Evolutionary conservation across 2,888 invertebrate species (phyloP).

Genomic region (Troilus luridus): DNA sequence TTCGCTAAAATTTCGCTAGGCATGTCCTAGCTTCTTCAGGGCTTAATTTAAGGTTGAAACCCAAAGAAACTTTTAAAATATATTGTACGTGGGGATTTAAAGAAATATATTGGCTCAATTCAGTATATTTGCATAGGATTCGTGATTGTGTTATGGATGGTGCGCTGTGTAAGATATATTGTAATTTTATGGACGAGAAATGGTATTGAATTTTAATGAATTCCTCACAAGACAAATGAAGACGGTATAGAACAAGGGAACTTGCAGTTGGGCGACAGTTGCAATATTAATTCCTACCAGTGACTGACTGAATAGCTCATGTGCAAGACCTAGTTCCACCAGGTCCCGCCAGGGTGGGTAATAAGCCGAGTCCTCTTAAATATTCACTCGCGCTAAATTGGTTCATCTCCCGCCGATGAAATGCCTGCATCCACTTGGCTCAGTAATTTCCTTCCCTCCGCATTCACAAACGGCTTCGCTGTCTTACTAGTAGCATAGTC

Average conservation of each 20-base stretch:
- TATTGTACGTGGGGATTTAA: too few relatives aligned
- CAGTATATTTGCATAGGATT: too few relatives aligned
- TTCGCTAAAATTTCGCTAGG: too few relatives aligned
- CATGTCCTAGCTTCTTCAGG: too few relatives aligned
- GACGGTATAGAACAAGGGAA: not conserved
- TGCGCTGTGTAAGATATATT: not conserved
- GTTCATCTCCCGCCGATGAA: not conserved
- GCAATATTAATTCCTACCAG: not conserved
- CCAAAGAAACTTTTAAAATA: too few relatives aligned
- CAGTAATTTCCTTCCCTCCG: not conserved
- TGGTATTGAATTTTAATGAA: not conserved
- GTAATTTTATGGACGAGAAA: not conserved
- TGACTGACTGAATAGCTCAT: not conserved
- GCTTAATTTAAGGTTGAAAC: too few relatives aligned
- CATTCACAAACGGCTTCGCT: not conserved
- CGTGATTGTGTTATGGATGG: too few relatives aligned
- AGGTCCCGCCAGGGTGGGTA: not conserved
- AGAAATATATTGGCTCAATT: too few relatives aligned
- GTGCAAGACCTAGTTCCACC: not conserved
- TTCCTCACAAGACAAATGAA: not conserved
- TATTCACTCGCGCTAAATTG: conserved; percentile 8
- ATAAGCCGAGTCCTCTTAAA: not conserved
- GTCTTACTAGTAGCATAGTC: not conserved
- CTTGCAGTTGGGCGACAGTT: not conserved
- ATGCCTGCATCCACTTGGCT: not conserved